Evolutionary conservation across 2,888 invertebrate species (phyloP).

Genomic region (Leptinotarsa haldemani): DNA sequence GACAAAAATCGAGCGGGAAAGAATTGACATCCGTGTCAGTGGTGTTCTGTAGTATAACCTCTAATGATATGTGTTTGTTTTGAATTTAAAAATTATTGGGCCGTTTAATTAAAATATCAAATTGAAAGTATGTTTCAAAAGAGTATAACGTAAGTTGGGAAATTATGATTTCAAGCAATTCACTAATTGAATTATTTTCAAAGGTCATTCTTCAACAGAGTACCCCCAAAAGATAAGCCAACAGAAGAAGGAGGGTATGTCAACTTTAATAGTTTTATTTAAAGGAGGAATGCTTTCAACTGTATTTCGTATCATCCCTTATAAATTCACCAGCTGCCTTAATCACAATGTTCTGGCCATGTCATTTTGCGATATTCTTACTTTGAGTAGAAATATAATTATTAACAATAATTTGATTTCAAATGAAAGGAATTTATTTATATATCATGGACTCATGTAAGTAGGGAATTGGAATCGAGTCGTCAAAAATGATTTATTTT

Average conservation of each 20-base stretch:
- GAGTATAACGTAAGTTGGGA: slow-evolving; percentile 60
- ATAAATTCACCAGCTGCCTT: not conserved
- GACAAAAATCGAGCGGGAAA: not conserved
- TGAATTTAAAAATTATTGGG: not conserved
- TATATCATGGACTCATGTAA: not conserved
- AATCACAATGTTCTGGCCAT: not conserved
- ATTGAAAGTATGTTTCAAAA: slow-evolving; percentile 56
- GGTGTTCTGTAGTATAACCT: not conserved
- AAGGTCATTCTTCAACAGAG: slow-evolving; percentile 42
- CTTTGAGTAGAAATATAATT: not conserved
- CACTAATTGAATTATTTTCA: slow-evolving; percentile 21
- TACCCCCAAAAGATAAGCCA: slow-evolving; percentile 27
- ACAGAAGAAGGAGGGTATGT: slow-evolving; percentile 42
- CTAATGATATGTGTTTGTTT: not conserved
- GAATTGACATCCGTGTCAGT: not conserved
- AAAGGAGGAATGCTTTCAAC: not conserved
- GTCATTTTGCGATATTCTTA: not conserved
- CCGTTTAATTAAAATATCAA: not conserved
- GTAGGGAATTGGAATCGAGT: not conserved
- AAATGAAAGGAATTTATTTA: not conserved
- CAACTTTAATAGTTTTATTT: slow-evolving; percentile 2
- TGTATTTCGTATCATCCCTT: not conserved
- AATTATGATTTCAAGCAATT: not conserved
- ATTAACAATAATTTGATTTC: not conserved
- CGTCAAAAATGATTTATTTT: slow-evolving; percentile 10